Percentiles rank a stretch among this genome's conserved stretches.
phyloP scores from a whole-genome alignment of 2,888 invertebrate genomes.

The Diaphora mendica region DNA sequence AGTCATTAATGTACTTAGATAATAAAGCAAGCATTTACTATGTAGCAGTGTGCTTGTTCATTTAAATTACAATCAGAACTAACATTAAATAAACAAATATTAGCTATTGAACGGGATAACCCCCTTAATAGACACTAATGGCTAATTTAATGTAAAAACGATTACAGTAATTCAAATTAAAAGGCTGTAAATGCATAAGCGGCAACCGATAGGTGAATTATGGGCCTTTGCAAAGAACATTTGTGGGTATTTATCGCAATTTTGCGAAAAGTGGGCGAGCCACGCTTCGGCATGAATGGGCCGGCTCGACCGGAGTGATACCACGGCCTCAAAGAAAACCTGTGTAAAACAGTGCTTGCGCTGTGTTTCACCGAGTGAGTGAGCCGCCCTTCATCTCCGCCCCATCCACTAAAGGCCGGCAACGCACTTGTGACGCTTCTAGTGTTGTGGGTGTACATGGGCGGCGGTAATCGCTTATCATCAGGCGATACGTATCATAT shows the following conservation, averaged over 20 bases:
- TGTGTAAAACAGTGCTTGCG: too few species aligned
- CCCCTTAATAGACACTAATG: not conserved
- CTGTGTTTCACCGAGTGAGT: too few species aligned
- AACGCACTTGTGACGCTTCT: too few species aligned
- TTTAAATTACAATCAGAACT: not conserved
- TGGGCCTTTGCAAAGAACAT: not conserved
- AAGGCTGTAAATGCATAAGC: not conserved
- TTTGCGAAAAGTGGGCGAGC: too few species aligned
- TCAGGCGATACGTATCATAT: too few species aligned
- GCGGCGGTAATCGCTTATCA: too few species aligned
- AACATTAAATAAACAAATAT: not conserved
- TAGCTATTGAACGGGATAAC: not conserved
- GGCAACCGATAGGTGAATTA: not conserved
- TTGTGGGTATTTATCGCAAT: not conserved
- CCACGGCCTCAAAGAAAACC: too few species aligned
- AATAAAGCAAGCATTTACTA: not conserved
- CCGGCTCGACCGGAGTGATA: too few species aligned
- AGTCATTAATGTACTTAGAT: not conserved
- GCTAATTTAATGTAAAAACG: not conserved
- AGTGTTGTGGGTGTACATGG: too few species aligned
- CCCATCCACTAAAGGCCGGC: too few species aligned
- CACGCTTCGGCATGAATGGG: too few species aligned
- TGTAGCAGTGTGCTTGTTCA: not conserved
- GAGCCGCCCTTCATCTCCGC: too few species aligned
- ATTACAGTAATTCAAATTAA: conserved; percentile 1